Percentiles rank a stretch among this genome's conserved stretches.
These are phyloP conservation scores for Coracopsis vasa DNA, from an alignment of 2,113 vertebrate species.

Conservation along the genomic window DNA sequence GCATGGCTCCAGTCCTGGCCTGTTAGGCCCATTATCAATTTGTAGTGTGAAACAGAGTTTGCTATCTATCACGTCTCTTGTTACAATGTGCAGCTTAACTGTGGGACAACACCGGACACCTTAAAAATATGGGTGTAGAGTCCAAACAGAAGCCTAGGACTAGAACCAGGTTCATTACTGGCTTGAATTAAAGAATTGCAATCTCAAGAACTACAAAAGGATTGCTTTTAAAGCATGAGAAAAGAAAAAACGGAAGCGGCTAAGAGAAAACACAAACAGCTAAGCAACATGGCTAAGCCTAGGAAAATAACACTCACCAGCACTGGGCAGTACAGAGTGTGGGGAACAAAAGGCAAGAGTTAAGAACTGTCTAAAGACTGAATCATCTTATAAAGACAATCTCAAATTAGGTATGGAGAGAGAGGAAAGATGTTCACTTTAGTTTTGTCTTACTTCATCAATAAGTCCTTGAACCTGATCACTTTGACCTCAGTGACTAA, in stretches of 20 bases:
- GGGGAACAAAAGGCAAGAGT: not conserved
- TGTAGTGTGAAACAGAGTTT: not conserved
- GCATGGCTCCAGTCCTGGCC: not conserved
- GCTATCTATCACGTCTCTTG: not conserved
- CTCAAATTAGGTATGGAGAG: not conserved
- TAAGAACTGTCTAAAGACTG: not conserved
- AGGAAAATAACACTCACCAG: not conserved
- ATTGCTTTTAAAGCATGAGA: not conserved
- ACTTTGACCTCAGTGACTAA: not conserved
- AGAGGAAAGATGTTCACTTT: not conserved
- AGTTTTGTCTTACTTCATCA: not conserved
- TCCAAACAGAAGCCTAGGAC: not conserved
- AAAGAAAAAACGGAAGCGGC: not conserved
- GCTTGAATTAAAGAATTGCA: not conserved
- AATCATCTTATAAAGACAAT: accelerated
- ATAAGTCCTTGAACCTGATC: accelerated
- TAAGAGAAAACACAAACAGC: not conserved
- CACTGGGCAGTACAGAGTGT: no score
- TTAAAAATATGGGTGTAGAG: not conserved
- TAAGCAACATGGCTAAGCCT: not conserved
- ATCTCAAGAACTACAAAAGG: not conserved
- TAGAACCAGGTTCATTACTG: not conserved
- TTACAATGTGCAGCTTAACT: not conserved
- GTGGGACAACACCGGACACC: not conserved
- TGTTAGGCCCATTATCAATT: not conserved